These are phyloP conservation scores for Drosophila ustulata DNA, from an alignment of 2,888 invertebrate species.

Conservation along the genomic window DNA sequence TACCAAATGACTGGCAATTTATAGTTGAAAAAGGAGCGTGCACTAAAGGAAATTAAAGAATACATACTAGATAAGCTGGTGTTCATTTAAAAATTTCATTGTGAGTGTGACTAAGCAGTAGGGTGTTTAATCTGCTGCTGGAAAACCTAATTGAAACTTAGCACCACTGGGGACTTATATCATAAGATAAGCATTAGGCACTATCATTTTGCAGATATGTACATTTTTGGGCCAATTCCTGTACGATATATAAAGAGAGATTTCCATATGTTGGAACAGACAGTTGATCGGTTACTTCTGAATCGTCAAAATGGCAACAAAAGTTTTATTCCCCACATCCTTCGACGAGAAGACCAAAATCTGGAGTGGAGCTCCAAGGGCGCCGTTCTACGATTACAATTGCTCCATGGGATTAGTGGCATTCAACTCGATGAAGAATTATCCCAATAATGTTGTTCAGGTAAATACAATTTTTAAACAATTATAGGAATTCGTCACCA, in stretches of 20 bases:
- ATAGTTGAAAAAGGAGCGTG: constrained; percentile 33
- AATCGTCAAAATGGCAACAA: constrained; percentile 52
- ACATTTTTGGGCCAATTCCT: not conserved
- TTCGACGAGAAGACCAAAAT: constrained; percentile 61
- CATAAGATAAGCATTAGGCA: constrained; percentile 24
- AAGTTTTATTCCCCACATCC: constrained; percentile 54
- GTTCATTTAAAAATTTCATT: constrained; percentile 17
- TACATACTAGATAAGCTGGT: constrained; percentile 45
- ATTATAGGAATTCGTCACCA: not conserved
- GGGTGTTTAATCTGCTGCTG: constrained; percentile 12
- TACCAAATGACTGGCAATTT: constrained; percentile 4
- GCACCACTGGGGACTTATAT: constrained; percentile 6
- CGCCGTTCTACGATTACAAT: constrained; percentile 31
- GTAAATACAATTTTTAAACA: constrained; percentile 23
- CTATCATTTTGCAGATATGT: constrained; percentile 24
- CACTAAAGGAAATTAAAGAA: constrained; percentile 65
- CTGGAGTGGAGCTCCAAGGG: constrained; percentile 56
- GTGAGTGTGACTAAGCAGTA: constrained; percentile 7
- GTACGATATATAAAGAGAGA: constrained; percentile 53
- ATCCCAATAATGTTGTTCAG: constrained; percentile 55
- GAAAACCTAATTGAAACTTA: constrained; percentile 29
- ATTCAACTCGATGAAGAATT: constrained; percentile 38
- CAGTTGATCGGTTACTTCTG: constrained; percentile 34
- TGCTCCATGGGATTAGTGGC: constrained; percentile 44
- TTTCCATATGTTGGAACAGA: not conserved